Base-by-base conservation (phyloP, 2,888 invertebrate genomes). In the Diadegma fenestrale region DNA sequence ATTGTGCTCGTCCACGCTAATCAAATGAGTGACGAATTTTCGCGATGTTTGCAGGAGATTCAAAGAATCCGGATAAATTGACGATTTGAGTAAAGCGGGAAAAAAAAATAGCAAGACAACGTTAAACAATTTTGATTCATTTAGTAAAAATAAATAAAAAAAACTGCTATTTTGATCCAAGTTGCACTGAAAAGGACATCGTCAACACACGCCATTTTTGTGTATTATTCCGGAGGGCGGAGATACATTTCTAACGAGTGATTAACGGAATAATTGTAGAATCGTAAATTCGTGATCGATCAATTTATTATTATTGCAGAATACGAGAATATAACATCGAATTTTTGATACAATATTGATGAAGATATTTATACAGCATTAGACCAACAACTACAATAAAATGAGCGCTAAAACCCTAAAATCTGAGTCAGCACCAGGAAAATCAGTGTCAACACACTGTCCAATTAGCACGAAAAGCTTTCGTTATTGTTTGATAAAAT, bases 261-360 rank as follows among this genome's bases (percentile, higher is more conserved):
- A 26, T 22, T 58, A 1, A 4, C 22, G 26, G 14, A 58, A 12
- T 14, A 58, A 58, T 12, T 22, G 12, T 26, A 58, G 26, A 14
- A 58, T 58, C 58, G 58, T 26, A 14, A 14, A 26, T 14, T 26
- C 1, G 12, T 58, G 3, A 14, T 58, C 22, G 26, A 58, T 58
- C 12, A 26, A 58, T 48, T 17, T 17, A 26, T 58, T 58, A 26
- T 58, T 58, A 26, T 58, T 58, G 26, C 5, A 58, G 26, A 26
- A 58, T 58, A 58, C 58, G 58, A 58, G 58, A 58, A 58, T 58
- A 58, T 58, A 58, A 26, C 58, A 58, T 58, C 26, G 12, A 26
- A 14, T 58, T 58, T 58, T 58, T 58, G 26, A 26, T 58, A 58
- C 58, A 58, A 14, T 58, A 14, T 58, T 26, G 12, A 58, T 26